Conservation (phyloP, 2,888 invertebrate species). For the Drosophila koepferae region DNA sequence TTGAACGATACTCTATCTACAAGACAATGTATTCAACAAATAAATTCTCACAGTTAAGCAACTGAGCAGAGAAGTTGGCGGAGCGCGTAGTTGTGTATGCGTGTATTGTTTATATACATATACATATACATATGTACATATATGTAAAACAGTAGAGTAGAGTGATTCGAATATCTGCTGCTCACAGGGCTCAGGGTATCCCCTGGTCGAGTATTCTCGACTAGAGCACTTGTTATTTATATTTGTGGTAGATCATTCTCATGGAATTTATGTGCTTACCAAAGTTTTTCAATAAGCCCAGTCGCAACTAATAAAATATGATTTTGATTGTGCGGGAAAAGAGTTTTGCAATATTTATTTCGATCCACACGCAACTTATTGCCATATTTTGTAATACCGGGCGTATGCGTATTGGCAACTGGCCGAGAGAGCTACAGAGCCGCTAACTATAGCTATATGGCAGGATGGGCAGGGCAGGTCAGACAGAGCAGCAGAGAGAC, state of each 20-base stretch:
- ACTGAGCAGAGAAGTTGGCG: no score
- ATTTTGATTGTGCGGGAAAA: conserved; percentile 32
- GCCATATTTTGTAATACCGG: conserved; percentile 30
- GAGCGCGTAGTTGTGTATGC: no score
- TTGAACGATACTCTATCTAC: no score
- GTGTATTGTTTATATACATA: no score
- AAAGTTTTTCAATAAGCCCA: conserved; percentile 71
- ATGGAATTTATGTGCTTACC: background rate
- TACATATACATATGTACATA: no score
- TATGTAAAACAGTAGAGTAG: no score
- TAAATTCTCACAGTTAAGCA: no score
- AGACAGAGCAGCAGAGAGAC: background rate
- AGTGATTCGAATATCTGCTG: no score
- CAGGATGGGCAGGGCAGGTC: background rate
- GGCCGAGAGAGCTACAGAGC: background rate
- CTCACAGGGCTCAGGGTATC: no score
- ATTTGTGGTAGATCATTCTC: background rate
- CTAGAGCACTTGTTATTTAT: background rate
- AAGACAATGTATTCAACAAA: no score
- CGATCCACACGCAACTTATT: conserved; percentile 12
- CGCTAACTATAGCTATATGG: background rate
- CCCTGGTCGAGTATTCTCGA: no score
- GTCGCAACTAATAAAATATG: conserved; percentile 31
- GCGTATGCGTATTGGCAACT: conserved; percentile 1
- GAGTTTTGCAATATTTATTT: conserved; percentile 29